Evolutionary conservation across 2,797 vertebrate genomes (phyloP).

Genomic region (Momotus momota): DNA sequence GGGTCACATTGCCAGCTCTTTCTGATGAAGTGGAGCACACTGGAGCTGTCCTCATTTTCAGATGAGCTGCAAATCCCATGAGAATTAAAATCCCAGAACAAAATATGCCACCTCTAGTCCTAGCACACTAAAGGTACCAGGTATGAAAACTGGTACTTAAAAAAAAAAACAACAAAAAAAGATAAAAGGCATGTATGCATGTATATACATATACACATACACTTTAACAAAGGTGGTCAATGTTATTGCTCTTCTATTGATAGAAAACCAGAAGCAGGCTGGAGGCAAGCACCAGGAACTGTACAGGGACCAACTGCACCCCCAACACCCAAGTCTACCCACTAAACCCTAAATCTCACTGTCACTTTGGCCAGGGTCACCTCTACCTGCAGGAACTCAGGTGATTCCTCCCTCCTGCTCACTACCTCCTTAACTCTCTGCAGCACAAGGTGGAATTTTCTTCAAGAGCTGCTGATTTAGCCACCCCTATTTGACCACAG

Average conservation of each 20-base stretch:
- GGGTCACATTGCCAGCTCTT: conserved; percentile 43
- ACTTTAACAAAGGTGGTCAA: not conserved
- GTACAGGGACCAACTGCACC: not conserved
- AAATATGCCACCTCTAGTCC: not conserved
- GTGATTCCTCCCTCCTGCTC: not conserved
- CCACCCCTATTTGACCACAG: not conserved
- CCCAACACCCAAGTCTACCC: not conserved
- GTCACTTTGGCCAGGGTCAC: not conserved
- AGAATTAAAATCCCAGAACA: conserved; percentile 21
- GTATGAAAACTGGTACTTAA: not conserved
- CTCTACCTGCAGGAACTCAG: not conserved
- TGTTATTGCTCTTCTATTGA: not conserved
- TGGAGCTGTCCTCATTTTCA: conserved; percentile 20
- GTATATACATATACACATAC: not conserved
- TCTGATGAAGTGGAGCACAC: conserved; percentile 13
- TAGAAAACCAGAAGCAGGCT: conserved; percentile 19
- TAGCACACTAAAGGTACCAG: not conserved
- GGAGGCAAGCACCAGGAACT: not conserved
- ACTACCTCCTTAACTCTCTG: not conserved
- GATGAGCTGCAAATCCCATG: not conserved
- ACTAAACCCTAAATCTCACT: not conserved
- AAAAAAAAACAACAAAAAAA: not conserved
- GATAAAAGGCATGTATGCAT: not conserved
- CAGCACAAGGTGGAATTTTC: not conserved
- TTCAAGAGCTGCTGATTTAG: not conserved